These are phyloP conservation scores for Pseudorectes ferrugineus DNA, from an alignment of 2,113 vertebrate genomes.

Conservation along the genomic window DNA sequence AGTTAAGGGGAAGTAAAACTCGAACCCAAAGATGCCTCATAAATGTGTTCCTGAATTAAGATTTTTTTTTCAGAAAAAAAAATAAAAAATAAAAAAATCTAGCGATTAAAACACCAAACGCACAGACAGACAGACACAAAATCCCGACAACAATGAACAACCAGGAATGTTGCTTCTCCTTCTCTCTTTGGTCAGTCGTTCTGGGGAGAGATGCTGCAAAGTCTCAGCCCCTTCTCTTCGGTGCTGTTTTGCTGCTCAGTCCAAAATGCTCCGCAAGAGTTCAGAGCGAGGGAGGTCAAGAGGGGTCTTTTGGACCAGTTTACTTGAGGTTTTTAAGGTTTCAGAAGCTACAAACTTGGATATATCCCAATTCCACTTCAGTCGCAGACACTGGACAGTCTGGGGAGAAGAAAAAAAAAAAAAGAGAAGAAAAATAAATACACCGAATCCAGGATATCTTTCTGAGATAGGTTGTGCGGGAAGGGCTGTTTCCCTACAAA, in stretches of 20 bases:
- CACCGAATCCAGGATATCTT: neutral
- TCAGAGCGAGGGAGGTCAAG: conserved; percentile 52
- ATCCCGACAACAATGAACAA: neutral
- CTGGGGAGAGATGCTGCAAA: neutral
- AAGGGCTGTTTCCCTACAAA: neutral
- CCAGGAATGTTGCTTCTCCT: conserved; percentile 33
- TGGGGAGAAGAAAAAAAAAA: neutral
- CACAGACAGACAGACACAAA: conserved; percentile 33
- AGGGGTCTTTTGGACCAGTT: conserved; percentile 62
- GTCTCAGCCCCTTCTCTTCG: neutral
- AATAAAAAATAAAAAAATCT: neutral
- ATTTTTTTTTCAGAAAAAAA: conserved; percentile 33
- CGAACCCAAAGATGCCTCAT: conserved; percentile 25
- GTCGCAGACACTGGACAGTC: conserved; percentile 34
- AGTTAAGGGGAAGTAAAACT: conserved; percentile 32
- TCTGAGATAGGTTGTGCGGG: neutral
- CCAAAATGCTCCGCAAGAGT: conserved; percentile 17
- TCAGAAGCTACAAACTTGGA: conserved; percentile 47
- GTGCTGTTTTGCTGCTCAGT: conserved; percentile 56
- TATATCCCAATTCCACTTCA: conserved; percentile 15
- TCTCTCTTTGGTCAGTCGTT: neutral
- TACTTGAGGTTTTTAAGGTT: conserved; percentile 63
- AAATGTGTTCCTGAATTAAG: conserved; percentile 56
- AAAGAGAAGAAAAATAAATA: neutral
- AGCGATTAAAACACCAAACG: neutral